Evolutionary conservation across 2,113 vertebrate species (phyloP).

Genomic region (Pollachius pollachius): DNA sequence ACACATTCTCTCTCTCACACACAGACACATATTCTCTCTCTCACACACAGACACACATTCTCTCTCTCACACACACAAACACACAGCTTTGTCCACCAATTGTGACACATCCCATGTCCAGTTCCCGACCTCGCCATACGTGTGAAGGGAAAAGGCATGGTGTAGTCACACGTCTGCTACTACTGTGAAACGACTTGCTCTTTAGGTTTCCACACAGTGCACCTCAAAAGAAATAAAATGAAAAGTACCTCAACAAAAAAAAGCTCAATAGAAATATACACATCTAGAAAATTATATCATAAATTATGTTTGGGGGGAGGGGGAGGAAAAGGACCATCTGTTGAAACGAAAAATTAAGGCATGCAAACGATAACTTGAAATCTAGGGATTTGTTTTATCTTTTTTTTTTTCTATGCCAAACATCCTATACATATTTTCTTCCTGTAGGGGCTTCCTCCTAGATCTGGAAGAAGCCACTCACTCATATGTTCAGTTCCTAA

Average conservation of each 20-base stretch:
- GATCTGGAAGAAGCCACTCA: constrained; percentile 39
- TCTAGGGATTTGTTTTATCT: constrained; percentile 24
- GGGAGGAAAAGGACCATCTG: constrained; percentile 34
- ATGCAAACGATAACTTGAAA: constrained; percentile 60
- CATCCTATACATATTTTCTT: constrained; percentile 14
- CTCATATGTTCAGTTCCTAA: constrained; percentile 39
- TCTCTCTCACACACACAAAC: not conserved
- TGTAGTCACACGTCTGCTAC: constrained; percentile 18
- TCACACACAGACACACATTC: not conserved
- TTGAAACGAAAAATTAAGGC: constrained; percentile 68
- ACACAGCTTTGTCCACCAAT: constrained; percentile 8
- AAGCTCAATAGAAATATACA: constrained; percentile 43
- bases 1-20: not conserved
- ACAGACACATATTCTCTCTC: constrained; percentile 6
- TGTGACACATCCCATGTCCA: too few relatives aligned
- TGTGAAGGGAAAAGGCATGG: constrained; percentile 6
- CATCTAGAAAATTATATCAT: constrained; percentile 48
- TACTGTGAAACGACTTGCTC: constrained; percentile 27
- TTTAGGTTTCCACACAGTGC: constrained; percentile 49
- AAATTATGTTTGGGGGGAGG: constrained; percentile 32
- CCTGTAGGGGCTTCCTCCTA: constrained; percentile 26
- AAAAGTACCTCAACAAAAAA: constrained; percentile 28
- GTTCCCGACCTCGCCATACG: too few relatives aligned
- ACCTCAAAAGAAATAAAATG: constrained; percentile 43
- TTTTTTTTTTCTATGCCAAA: constrained; percentile 41